Evolutionary conservation across 92 coral and sea anemone species (phyloP).

Genomic region (Porites evermanni): DNA sequence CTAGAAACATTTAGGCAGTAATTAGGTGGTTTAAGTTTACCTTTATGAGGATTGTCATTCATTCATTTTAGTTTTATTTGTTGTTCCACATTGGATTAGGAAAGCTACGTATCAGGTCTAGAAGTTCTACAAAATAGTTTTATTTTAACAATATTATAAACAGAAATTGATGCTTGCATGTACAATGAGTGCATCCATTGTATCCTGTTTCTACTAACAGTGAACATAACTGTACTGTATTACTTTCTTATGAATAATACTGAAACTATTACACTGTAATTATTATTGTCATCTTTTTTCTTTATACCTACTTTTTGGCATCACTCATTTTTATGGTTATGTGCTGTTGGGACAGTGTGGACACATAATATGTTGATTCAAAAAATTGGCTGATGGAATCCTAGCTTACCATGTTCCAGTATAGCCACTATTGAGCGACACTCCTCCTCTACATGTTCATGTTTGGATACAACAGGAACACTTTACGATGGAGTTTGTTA

Average conservation of each 20-base stretch:
- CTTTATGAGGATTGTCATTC: too few species aligned
- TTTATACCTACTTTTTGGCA: slow-evolving; percentile 47
- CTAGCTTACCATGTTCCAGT: background rate
- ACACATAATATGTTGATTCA: slow-evolving; percentile 17
- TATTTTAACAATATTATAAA: too few species aligned
- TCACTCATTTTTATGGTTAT: slow-evolving; percentile 30
- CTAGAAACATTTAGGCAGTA: background rate
- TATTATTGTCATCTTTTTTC: background rate
- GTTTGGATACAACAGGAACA: slow-evolving; percentile 21
- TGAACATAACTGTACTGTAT: too few species aligned
- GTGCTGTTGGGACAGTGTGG: slow-evolving; percentile 44
- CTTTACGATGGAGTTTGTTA: slow-evolving; percentile 13
- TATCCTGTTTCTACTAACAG: too few species aligned
- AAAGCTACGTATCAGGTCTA: too few species aligned
- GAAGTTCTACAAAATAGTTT: too few species aligned
- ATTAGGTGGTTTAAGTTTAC: too few species aligned
- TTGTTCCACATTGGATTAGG: too few species aligned
- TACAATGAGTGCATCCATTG: too few species aligned
- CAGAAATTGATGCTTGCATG: too few species aligned
- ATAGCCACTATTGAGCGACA: slow-evolving; percentile 9
- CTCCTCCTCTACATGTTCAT: slow-evolving; percentile 38
- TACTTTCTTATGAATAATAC: too few species aligned
- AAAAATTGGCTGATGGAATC: slow-evolving; percentile 15
- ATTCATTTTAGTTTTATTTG: too few species aligned
- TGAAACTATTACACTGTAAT: background rate